Evolutionary conservation across 2,888 invertebrate genomes (phyloP).

Genomic region (Mayetiola destructor): DNA sequence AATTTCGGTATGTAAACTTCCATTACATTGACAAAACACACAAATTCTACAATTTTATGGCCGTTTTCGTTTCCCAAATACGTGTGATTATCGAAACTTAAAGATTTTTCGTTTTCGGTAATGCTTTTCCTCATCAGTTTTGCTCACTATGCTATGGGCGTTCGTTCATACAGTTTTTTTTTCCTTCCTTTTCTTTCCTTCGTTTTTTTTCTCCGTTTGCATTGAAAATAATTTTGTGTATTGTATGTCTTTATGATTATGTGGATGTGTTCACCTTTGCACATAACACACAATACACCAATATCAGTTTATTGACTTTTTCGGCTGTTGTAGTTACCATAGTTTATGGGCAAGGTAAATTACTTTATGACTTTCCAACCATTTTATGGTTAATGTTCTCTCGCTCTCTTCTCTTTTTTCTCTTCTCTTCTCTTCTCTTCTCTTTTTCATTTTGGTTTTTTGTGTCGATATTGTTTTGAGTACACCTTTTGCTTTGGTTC

Average conservation of each 20-base stretch:
- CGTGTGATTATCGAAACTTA: conserved; percentile 12
- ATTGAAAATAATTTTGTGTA: too few relatives aligned
- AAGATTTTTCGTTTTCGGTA: conserved; percentile 13
- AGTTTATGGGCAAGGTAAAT: conserved; percentile 13
- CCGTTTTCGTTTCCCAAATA: conserved; percentile 5
- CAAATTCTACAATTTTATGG: conserved; percentile 12
- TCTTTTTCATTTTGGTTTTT: not conserved
- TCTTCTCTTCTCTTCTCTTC: not conserved
- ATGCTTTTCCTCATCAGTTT: not conserved
- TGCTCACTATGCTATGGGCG: not conserved
- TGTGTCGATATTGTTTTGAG: not conserved
- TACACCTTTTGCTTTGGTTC: not conserved
- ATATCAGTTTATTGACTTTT: conserved; percentile 12
- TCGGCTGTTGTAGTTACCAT: conserved; percentile 13
- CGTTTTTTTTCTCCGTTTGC: not conserved
- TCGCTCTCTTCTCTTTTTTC: not conserved
- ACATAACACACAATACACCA: not conserved
- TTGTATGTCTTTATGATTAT: too few relatives aligned
- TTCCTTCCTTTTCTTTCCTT: not conserved
- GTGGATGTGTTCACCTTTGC: conserved; percentile 1
- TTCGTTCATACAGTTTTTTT: not conserved
- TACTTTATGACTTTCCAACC: conserved; percentile 13
- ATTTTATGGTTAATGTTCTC: conserved; percentile 12
- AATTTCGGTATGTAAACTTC: conserved; percentile 5
- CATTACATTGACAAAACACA: conserved; percentile 10